phyloP scores from a whole-genome alignment of 2,797 vertebrate genomes.

The Microctenopoma stevenorrisi region DNA sequence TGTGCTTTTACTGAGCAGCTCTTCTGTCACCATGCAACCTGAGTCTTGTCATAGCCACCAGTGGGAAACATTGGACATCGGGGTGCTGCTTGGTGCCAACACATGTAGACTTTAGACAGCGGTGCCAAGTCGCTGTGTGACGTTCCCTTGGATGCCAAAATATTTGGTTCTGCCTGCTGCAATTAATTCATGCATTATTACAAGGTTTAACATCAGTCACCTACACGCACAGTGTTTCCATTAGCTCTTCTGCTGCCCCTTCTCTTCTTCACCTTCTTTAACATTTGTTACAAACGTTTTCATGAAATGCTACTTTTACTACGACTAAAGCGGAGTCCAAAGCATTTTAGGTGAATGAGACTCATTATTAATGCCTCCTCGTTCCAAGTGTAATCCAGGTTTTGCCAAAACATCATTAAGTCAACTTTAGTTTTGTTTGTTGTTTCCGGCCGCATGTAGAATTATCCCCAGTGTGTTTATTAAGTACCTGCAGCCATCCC shows the following conservation, averaged over 20 bases:
- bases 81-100: slow-evolving; percentile 52
- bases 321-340: too few species aligned
- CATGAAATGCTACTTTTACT: too few species aligned
- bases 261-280: background rate
- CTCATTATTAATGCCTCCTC: too few species aligned
- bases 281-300: too few species aligned
- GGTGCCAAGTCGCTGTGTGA: slow-evolving; percentile 61
- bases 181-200: slow-evolving; percentile 49
- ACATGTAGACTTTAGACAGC: slow-evolving; percentile 44
- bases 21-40: slow-evolving; percentile 53
- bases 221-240: slow-evolving; percentile 25
- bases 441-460: too few species aligned
- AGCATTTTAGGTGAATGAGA: too few species aligned
- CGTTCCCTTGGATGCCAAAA: slow-evolving; percentile 56
- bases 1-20: slow-evolving; percentile 46
- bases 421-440: too few species aligned
- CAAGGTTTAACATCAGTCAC: slow-evolving; percentile 50
- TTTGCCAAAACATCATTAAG: too few species aligned
- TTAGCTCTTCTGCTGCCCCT: slow-evolving; percentile 5
- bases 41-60: slow-evolving; percentile 53
- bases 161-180: slow-evolving; percentile 50
- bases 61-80: slow-evolving; percentile 42
- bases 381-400: too few species aligned
- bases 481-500: too few species aligned
- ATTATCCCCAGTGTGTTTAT: too few species aligned